Percentiles rank a stretch among this genome's conserved stretches.
Conservation (phyloP, 2,797 vertebrate species). For the Sebastes variabilis region DNA sequence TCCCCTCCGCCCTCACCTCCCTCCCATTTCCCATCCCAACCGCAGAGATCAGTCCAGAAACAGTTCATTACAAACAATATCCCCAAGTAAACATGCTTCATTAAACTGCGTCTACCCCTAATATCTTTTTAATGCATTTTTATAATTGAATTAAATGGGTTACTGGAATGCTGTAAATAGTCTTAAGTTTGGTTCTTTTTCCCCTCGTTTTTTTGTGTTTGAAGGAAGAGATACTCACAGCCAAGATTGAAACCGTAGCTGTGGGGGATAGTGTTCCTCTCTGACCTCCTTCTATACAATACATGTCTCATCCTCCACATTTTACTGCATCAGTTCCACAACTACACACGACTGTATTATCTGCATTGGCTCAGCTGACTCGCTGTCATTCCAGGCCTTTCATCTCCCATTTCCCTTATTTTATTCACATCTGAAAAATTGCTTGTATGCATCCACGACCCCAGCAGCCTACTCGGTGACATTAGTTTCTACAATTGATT, state of each 20-base stretch:
- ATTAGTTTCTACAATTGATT: conserved; percentile 36
- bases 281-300: conserved; percentile 58
- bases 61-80: conserved; percentile 88
- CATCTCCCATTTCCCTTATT: conserved; percentile 30
- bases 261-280: conserved; percentile 35
- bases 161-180: conserved; percentile 82
- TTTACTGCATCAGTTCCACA: conserved; percentile 48
- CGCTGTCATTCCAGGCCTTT: conserved; percentile 30
- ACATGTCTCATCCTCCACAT: conserved; percentile 58
- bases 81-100: conserved; percentile 87
- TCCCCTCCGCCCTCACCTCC: conserved; percentile 39
- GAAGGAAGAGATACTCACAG: conserved; percentile 35
- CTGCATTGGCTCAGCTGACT: conserved; percentile 47
- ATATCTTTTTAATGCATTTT: conserved; percentile 91
- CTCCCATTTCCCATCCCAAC: conserved; percentile 65
- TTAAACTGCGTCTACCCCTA: conserved; percentile 85
- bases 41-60: conserved; percentile 78
- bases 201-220: conserved; percentile 33
- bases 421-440: conserved; percentile 10
- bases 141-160: conserved; percentile 89
- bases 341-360: conserved; percentile 38
- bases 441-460: conserved; percentile 2
- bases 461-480: conserved; percentile 4
- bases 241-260: conserved; percentile 57
- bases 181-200: conserved; percentile 59